Percentiles rank a stretch among this genome's conserved stretches.
Evolutionary conservation across 2,113 vertebrate genomes (phyloP).

Genomic region (Procavia capensis): DNA sequence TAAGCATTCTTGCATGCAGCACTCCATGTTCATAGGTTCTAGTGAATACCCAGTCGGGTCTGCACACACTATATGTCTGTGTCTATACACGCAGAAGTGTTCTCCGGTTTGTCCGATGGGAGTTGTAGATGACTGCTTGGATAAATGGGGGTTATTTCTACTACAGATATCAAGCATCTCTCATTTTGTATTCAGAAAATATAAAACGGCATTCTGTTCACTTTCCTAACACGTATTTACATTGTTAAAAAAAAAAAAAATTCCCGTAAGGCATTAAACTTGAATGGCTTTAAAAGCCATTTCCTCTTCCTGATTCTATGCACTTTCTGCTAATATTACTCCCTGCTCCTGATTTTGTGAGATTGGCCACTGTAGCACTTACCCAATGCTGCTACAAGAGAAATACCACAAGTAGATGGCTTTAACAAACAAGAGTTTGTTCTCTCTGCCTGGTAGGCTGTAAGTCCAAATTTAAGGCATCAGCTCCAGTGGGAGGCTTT

Average conservation of each 20-base stretch:
- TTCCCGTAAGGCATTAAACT: background rate
- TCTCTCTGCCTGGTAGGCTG: too few relatives aligned
- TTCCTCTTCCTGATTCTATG: background rate
- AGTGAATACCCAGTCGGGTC: rapidly evolving
- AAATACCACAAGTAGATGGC: too few relatives aligned
- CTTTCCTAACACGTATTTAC: rapidly evolving
- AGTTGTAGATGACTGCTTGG: rapidly evolving
- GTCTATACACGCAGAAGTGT: rapidly evolving
- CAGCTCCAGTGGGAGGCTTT: too few relatives aligned
- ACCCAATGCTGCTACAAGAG: too few relatives aligned
- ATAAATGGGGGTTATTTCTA: rapidly evolving
- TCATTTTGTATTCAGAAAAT: background rate
- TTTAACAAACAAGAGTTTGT: too few relatives aligned
- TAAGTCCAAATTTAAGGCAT: too few relatives aligned
- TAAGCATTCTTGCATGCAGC: rapidly evolving
- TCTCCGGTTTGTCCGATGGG: rapidly evolving
- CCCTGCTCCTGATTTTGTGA: background rate
- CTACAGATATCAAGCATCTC: rapidly evolving
- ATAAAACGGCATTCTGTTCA: background rate
- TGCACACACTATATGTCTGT: too few relatives aligned
- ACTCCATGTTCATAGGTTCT: background rate
- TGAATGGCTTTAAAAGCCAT: background rate
- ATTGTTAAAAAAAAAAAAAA: background rate
- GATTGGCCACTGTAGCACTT: background rate
- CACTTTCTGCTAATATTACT: background rate